phyloP scores from a whole-genome alignment of 2,113 vertebrate species.

The Nymphicus hollandicus region DNA sequence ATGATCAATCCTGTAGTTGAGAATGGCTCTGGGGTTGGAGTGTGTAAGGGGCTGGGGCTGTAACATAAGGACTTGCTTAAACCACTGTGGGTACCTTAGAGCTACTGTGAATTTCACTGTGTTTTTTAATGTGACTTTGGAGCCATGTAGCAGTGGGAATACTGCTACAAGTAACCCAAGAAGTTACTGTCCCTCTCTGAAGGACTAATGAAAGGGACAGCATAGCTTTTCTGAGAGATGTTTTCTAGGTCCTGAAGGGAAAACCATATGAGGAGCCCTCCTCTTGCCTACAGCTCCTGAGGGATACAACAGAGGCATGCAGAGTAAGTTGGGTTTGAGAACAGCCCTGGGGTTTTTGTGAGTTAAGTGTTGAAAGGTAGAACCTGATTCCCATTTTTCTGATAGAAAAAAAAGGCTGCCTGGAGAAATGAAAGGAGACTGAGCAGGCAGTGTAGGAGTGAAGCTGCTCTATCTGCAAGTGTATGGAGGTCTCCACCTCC shows the following conservation, averaged over 20 bases:
- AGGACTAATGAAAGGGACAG: background rate
- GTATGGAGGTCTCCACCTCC: background rate
- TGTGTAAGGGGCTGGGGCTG: background rate
- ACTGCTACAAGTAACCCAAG: background rate
- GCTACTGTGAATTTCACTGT: background rate
- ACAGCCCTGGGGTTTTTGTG: accelerated
- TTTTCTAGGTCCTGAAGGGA: background rate
- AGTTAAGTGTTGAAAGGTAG: background rate
- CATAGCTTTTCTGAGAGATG: background rate
- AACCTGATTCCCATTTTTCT: background rate
- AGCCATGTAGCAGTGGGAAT: background rate
- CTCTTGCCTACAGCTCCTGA: background rate
- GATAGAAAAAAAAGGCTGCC: background rate
- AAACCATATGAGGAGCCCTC: background rate
- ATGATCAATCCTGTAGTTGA: accelerated
- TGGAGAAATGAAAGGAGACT: background rate
- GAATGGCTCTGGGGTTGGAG: accelerated
- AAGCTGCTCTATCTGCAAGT: accelerated
- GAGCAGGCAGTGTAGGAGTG: background rate
- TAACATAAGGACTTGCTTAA: background rate
- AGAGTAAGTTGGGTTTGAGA: background rate
- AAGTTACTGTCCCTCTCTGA: background rate
- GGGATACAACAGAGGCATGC: background rate
- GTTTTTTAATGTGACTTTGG: background rate
- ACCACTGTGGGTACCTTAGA: background rate